phyloP scores from a whole-genome alignment of 2,113 vertebrate genomes.

The Brachionichthys hirsutus region DNA sequence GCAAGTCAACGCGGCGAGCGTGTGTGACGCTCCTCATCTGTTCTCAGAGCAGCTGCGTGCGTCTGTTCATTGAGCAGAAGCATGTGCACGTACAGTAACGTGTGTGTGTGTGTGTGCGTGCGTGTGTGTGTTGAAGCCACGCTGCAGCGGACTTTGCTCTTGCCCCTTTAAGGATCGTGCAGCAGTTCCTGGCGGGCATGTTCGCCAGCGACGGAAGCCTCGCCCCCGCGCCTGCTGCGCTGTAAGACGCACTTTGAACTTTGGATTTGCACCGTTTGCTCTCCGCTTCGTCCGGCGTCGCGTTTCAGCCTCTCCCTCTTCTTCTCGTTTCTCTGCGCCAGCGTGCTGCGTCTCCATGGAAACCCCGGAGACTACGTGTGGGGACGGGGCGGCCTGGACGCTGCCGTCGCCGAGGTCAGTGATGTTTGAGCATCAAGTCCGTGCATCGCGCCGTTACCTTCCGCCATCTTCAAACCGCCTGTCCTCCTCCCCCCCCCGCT shows the following conservation, averaged over 20 bases:
- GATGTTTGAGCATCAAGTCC: background rate
- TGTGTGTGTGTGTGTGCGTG: background rate
- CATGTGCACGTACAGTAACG: conserved; percentile 6
- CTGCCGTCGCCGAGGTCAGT: conserved; percentile 91
- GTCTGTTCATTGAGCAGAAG: background rate
- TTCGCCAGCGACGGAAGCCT: conserved; percentile 83
- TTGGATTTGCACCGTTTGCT: conserved; percentile 24
- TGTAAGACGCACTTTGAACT: conserved; percentile 74
- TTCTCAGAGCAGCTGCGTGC: background rate
- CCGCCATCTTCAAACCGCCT: too few relatives aligned
- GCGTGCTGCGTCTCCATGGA: conserved; percentile 84
- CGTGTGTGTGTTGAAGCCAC: too few relatives aligned
- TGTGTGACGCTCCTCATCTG: too few relatives aligned
- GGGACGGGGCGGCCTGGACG: conserved; percentile 92
- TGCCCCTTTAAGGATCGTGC: conserved; percentile 81
- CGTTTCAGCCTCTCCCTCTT: background rate
- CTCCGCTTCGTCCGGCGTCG: background rate
- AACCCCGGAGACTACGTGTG: conserved; percentile 93
- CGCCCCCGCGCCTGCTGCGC: conserved; percentile 80
- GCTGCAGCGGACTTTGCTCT: conserved; percentile 8
- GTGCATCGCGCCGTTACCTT: background rate
- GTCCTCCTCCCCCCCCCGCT: background rate
- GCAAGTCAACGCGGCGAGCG: too few relatives aligned
- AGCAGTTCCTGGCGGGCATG: conserved; percentile 89
- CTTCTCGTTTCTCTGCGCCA: conserved; percentile 76